phyloP scores from a whole-genome alignment of 2,888 invertebrate genomes.

The Athalia rosae region DNA sequence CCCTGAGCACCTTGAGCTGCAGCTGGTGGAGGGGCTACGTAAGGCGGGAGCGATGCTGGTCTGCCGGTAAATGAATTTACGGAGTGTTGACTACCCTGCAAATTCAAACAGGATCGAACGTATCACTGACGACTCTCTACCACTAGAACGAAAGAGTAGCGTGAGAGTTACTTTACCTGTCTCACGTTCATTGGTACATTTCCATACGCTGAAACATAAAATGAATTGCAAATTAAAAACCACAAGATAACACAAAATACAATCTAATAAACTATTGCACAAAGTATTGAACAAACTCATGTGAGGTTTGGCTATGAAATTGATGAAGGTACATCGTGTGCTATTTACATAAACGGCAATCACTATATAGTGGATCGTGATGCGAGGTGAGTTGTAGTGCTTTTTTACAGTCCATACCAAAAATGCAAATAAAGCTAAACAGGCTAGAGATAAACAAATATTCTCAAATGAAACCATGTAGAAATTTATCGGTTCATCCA shows the following conservation, averaged over 20 bases:
- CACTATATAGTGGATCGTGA: slow-evolving; percentile 23
- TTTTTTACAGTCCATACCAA: slow-evolving; percentile 20
- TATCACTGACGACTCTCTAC: background rate
- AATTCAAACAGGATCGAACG: background rate
- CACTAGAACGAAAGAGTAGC: background rate
- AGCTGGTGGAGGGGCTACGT: slow-evolving; percentile 72
- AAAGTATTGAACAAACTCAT: slow-evolving; percentile 25
- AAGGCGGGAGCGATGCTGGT: slow-evolving; percentile 73
- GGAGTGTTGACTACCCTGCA: slow-evolving; percentile 59
- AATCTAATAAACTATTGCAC: background rate
- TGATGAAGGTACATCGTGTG: background rate
- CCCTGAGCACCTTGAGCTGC: slow-evolving; percentile 62
- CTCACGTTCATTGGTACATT: slow-evolving; percentile 68
- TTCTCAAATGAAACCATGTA: too few relatives aligned
- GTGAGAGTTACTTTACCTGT: slow-evolving; percentile 62
- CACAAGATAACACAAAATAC: background rate
- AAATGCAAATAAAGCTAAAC: slow-evolving; percentile 8
- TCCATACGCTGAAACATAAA: slow-evolving; percentile 71
- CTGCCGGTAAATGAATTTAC: slow-evolving; percentile 68
- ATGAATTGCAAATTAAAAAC: slow-evolving; percentile 39
- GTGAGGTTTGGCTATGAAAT: slow-evolving; percentile 28
- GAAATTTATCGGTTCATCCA: too few relatives aligned
- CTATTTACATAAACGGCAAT: slow-evolving; percentile 25
- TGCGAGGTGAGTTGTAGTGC: slow-evolving; percentile 13
- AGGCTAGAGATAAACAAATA: background rate